Evolutionary conservation across 2,888 invertebrate genomes (phyloP).

Genomic region (Mellilla xanthometata): DNA sequence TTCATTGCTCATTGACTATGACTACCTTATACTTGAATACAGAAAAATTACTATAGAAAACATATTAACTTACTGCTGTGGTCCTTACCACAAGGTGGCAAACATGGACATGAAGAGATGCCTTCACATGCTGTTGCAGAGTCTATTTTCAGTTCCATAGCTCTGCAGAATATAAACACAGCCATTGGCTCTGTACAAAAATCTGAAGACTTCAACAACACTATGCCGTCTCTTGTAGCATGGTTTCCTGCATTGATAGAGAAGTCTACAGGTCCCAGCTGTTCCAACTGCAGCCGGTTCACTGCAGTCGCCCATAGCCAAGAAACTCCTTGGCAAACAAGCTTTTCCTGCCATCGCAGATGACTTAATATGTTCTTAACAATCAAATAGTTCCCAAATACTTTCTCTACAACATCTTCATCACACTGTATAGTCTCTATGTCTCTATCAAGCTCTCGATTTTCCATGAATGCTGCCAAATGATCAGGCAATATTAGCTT

Average conservation of each 20-base stretch:
- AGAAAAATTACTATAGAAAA: too few relatives aligned
- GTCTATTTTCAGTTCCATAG: slow-evolving; percentile 19
- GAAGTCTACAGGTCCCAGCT: slow-evolving; percentile 59
- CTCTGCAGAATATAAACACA: slow-evolving; percentile 60
- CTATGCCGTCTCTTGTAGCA: slow-evolving; percentile 41
- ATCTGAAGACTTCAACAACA: slow-evolving; percentile 52
- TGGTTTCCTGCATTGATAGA: slow-evolving; percentile 45
- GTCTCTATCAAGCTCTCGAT: slow-evolving; percentile 45
- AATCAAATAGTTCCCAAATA: slow-evolving; percentile 69
- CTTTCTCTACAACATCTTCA: slow-evolving; percentile 49
- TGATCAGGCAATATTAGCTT: slow-evolving; percentile 36
- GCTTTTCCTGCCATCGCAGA: slow-evolving; percentile 69
- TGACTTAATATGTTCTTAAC: slow-evolving; percentile 65
- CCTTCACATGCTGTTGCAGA: slow-evolving; percentile 49
- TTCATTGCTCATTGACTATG: too few relatives aligned
- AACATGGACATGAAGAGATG: slow-evolving; percentile 52
- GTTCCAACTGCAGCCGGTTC: slow-evolving; percentile 55
- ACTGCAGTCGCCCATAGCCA: slow-evolving; percentile 65
- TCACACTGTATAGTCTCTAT: slow-evolving; percentile 44
- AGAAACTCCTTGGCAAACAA: slow-evolving; percentile 62
- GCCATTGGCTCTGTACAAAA: slow-evolving; percentile 61
- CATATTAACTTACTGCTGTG: slow-evolving; percentile 68
- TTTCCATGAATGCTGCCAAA: slow-evolving; percentile 54
- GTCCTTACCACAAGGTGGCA: slow-evolving; percentile 54
- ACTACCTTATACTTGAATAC: too few relatives aligned